A percentile compares a stretch with the other conserved stretches of the same genome.
phyloP scores from a whole-genome alignment of 2,113 vertebrate species.

The Arenaria interpres region DNA sequence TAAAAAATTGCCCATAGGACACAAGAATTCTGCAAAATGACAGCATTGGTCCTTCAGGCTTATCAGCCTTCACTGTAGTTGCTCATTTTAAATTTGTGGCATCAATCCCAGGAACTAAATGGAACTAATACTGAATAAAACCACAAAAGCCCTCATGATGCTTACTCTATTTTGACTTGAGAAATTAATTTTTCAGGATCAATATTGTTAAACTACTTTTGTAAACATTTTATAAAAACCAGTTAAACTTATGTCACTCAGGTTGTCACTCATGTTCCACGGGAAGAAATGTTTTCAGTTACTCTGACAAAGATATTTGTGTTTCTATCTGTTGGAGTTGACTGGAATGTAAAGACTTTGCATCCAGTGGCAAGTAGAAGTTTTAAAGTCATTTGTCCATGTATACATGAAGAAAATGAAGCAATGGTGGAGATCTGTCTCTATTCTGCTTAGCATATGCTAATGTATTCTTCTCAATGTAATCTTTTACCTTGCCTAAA shows the following conservation, averaged over 20 bases:
- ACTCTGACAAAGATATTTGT: background rate
- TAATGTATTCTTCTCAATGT: background rate
- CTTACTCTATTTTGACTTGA: background rate
- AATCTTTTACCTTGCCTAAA: conserved; percentile 32
- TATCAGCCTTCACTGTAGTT: background rate
- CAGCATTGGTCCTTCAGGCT: background rate
- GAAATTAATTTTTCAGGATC: background rate
- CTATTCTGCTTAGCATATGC: background rate
- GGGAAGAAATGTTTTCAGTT: background rate
- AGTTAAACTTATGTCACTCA: background rate
- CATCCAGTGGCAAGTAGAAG: background rate
- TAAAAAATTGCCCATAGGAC: background rate
- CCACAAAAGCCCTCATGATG: background rate
- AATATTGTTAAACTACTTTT: background rate
- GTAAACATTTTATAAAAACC: background rate
- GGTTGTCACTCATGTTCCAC: background rate
- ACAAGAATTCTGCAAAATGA: background rate
- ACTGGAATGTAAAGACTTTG: background rate
- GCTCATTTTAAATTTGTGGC: background rate
- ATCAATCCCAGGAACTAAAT: background rate
- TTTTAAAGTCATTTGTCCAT: background rate
- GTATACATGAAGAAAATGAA: background rate
- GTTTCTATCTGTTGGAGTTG: background rate
- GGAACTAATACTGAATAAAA: background rate
- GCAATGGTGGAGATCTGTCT: background rate